Evolutionary conservation across 2,888 invertebrate genomes (phyloP), one percentile per base, ranked within the genome.

Genomic region (Chelonus formosanus): DNA sequence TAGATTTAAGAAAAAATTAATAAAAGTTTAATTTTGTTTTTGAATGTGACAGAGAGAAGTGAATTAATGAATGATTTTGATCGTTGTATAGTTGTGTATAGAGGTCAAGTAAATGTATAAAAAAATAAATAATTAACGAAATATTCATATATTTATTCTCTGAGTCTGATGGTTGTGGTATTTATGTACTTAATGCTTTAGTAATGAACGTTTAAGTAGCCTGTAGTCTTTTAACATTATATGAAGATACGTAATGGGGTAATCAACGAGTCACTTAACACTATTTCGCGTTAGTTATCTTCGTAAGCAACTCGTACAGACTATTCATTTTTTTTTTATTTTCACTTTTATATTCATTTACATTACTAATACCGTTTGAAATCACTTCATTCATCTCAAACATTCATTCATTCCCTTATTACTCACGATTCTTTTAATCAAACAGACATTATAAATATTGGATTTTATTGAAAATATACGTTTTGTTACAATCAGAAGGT

Each of bases 41-140:
- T 55, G 36, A 55, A 31, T 63, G 8, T 32, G 8, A 48, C 35
- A 61, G 34, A 65, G 67, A 58, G 63, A 58, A 48, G 68, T 58
- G 67, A 65, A 67, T 65, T 47, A 68, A 71, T 63, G 40, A 67
- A 67, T 66, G 70, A 80, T 82, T 82, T 81, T 78, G 77, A 82
- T 82, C 79, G 81, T 82, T 82, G 81, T 82, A 82, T 82, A 82
- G 80, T 82, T 82, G 81, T 82, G 82, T 82, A 82, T 82, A 82
- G 80, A 80, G 76, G 77, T 78, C 81, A 80, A 78, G 77, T 82
- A 78, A 79, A 78, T 82, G 80, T 81, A 80, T 82, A 82, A 80
- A 82, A 82, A 65, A 60, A 60, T 82, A 82, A 82, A 82, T 74
- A 76, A 81, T 81, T 81, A 79, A 75, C 75, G 74, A 77, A 75